These are phyloP conservation scores for Holothuria glaberrima DNA, from an alignment of 35 echinoderm and acorn worm genomes.

Conservation along the genomic window DNA sequence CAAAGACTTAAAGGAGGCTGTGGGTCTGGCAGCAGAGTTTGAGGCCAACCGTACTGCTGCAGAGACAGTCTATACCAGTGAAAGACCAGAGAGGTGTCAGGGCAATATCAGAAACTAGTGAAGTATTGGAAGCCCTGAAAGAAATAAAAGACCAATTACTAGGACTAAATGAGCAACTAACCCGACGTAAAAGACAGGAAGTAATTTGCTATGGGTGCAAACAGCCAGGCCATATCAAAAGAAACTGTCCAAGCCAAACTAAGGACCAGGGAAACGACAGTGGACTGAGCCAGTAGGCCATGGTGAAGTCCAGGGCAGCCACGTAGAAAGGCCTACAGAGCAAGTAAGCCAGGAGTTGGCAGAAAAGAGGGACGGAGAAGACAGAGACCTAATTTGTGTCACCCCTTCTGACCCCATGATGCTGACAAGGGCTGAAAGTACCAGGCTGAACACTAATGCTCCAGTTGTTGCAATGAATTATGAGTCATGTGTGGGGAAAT, in stretches of 20 bases:
- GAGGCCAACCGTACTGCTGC: neutral
- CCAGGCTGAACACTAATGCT: conserved; percentile 4
- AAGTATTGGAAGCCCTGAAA: neutral
- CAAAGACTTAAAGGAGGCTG: conserved; percentile 1
- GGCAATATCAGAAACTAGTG: neutral
- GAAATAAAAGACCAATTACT: neutral
- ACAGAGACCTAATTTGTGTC: too few relatives aligned
- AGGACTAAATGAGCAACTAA: neutral
- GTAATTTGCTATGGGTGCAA: conserved; percentile 13
- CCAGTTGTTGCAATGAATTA: neutral
- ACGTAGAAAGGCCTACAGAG: neutral
- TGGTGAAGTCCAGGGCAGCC: too few relatives aligned
- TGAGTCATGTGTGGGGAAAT: neutral
- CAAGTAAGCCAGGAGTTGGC: neutral
- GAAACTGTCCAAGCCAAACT: neutral
- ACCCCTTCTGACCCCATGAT: too few relatives aligned
- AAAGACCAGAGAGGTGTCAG: neutral
- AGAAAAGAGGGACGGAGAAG: too few relatives aligned
- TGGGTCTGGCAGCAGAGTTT: neutral
- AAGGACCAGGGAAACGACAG: too few relatives aligned
- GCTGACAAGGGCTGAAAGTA: too few relatives aligned
- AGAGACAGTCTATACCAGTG: neutral
- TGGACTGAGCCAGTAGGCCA: too few relatives aligned
- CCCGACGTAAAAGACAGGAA: neutral
- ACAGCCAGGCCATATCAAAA: neutral